These are phyloP conservation scores for Sebastes hubbsi DNA, from an alignment of 2,797 vertebrate species.

Conservation along the genomic window DNA sequence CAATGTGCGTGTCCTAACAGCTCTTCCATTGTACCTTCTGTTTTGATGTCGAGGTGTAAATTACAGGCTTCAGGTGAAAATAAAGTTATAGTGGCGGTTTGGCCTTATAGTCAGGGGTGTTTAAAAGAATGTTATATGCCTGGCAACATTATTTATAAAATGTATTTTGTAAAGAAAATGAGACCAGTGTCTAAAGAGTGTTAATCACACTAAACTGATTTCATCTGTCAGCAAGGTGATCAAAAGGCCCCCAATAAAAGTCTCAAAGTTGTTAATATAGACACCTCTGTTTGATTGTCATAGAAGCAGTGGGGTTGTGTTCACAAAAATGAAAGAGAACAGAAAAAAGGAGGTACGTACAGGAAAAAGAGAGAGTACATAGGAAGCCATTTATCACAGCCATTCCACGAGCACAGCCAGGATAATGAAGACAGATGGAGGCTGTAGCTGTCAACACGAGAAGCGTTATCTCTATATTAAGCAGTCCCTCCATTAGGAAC, in stretches of 20 bases:
- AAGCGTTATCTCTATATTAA: conserved; percentile 61
- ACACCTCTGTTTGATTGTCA: background rate
- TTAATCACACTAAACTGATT: background rate
- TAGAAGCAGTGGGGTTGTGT: background rate
- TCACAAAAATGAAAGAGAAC: conserved; percentile 40
- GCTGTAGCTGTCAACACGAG: conserved; percentile 35
- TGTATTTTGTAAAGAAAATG: background rate
- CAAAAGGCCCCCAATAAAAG: background rate
- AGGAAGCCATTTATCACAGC: conserved; percentile 67
- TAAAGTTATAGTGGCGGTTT: background rate
- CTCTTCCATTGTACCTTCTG: background rate
- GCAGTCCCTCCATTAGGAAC: conserved; percentile 42
- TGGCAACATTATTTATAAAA: background rate
- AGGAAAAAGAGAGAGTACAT: conserved; percentile 12
- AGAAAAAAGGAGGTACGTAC: background rate
- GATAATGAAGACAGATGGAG: conserved; percentile 70
- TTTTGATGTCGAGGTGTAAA: conserved; percentile 1
- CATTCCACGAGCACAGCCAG: conserved; percentile 26
- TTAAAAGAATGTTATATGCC: background rate
- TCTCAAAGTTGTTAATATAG: background rate
- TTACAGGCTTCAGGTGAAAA: background rate
- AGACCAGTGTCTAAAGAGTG: background rate
- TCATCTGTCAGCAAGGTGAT: background rate
- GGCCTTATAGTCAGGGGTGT: background rate
- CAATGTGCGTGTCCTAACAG: background rate